Percentiles rank a stretch among this genome's conserved stretches.
phyloP scores from a whole-genome alignment of 2,113 vertebrate species.

The Saccopteryx leptura region DNA sequence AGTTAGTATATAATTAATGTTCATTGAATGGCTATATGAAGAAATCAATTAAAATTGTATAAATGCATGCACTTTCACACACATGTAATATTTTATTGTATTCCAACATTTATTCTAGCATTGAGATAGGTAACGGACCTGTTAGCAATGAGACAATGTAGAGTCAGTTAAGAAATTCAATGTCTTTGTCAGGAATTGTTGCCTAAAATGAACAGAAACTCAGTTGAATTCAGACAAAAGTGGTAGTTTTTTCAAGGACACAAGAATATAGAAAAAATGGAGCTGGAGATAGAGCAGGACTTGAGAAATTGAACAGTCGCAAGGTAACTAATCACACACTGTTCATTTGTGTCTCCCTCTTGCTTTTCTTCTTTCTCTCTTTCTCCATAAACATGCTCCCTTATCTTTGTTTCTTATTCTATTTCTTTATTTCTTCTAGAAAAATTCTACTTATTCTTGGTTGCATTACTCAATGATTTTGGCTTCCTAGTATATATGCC shows the following conservation, averaged over 20 bases:
- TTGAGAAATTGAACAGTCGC: neutral
- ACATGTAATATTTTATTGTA: constrained; percentile 12
- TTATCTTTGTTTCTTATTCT: neutral
- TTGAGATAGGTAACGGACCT: neutral
- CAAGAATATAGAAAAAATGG: neutral
- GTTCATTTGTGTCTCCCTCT: neutral
- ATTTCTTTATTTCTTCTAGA: neutral
- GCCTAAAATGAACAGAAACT: neutral
- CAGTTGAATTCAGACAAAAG: neutral
- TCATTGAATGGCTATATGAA: neutral
- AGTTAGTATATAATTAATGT: neutral
- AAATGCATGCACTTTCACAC: neutral
- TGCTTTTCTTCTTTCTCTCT: neutral
- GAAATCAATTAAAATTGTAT: constrained; percentile 13
- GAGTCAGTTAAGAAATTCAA: neutral
- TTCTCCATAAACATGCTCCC: neutral
- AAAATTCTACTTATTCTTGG: neutral
- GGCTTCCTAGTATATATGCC: neutral
- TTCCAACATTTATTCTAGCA: neutral
- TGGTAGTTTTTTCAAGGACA: neutral
- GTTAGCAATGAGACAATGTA: neutral
- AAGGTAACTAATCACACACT: neutral
- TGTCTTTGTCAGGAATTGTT: neutral
- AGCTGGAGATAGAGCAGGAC: neutral
- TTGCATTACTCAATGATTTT: neutral